phyloP scores from a whole-genome alignment of 1,140 invertebrate genomes.

The Drosophila asahinai region DNA sequence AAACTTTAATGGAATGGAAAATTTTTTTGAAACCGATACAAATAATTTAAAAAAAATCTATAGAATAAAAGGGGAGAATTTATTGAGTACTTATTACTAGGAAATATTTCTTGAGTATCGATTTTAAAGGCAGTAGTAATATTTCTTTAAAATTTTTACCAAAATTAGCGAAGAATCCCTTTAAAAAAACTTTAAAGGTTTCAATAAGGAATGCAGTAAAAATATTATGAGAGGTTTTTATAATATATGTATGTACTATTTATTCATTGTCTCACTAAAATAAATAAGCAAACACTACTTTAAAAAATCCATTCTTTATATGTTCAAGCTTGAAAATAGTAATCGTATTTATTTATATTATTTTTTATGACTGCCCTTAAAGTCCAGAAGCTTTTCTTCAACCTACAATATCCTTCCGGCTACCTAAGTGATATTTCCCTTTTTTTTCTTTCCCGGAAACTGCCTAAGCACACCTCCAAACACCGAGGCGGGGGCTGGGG shows the following conservation, averaged over 20 bases:
- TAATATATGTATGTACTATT: too few relatives aligned
- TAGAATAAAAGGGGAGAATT: too few relatives aligned
- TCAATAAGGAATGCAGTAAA: too few relatives aligned
- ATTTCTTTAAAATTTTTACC: background rate
- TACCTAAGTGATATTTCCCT: constrained; percentile 9
- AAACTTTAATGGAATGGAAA: background rate
- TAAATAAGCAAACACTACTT: background rate
- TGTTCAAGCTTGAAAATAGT: background rate
- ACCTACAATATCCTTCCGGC: background rate
- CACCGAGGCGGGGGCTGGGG: background rate
- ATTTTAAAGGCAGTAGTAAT: too few relatives aligned
- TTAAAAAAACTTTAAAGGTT: background rate
- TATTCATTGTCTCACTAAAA: too few relatives aligned
- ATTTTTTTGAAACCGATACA: background rate
- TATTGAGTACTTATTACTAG: background rate
- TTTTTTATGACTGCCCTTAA: background rate
- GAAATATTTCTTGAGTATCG: background rate
- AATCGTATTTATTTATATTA: background rate
- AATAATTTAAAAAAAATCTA: background rate
- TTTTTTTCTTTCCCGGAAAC: constrained; percentile 4
- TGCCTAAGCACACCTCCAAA: constrained; percentile 26
- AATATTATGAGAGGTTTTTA: too few relatives aligned
- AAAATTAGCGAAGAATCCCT: background rate
- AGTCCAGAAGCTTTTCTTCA: too few relatives aligned
- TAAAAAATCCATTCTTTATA: background rate